phyloP scores from a whole-genome alignment of 2,797 vertebrate species.

The Hypotaenidia philippensis region DNA sequence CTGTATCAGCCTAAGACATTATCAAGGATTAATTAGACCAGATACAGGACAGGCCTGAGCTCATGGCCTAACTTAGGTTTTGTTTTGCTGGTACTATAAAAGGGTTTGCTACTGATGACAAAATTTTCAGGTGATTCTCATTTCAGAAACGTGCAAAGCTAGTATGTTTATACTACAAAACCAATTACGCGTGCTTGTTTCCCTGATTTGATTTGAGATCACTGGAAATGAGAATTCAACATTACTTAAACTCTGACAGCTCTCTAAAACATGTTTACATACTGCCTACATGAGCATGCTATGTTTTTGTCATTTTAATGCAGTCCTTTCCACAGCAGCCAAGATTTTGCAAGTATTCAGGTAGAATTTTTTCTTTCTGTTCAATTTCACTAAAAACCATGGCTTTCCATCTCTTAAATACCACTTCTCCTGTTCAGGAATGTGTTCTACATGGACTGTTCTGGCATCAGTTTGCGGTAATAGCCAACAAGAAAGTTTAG shows the following conservation, averaged over 20 bases:
- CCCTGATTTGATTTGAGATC: background rate
- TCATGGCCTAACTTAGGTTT: background rate
- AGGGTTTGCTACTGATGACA: background rate
- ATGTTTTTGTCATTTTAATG: background rate
- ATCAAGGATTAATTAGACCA: background rate
- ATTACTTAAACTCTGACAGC: background rate
- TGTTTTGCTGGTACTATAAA: background rate
- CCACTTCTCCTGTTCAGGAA: background rate
- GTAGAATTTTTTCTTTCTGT: background rate
- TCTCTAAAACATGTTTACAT: background rate
- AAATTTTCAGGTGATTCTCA: background rate
- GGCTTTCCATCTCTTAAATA: background rate
- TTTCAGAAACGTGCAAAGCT: background rate
- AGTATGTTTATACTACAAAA: background rate
- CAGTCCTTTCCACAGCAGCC: background rate
- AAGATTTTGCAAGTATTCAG: background rate
- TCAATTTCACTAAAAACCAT: background rate
- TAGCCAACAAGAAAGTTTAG: background rate
- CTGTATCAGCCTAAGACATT: background rate
- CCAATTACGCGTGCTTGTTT: background rate
- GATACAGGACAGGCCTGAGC: background rate
- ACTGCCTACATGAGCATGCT: background rate
- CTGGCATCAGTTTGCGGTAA: background rate
- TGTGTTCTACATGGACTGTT: background rate
- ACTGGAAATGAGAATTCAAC: background rate